These are phyloP conservation scores for Conchocele bisecta DNA, from an alignment of 2,888 invertebrate genomes.

Conservation along the genomic window DNA sequence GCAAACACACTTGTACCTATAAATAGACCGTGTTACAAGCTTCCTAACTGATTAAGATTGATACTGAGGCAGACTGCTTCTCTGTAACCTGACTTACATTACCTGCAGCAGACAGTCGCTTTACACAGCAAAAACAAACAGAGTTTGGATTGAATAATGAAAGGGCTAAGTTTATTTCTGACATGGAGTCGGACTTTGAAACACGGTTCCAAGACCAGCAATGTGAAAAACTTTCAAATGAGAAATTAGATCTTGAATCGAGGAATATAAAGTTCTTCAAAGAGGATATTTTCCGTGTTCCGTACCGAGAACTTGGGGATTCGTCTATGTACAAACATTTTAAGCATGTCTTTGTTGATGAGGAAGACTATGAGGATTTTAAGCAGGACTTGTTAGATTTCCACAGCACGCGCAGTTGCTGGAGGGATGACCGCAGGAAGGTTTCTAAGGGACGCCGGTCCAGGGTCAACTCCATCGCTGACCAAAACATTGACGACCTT, in stretches of 20 bases:
- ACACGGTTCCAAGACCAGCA: not conserved
- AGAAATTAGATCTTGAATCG: conserved; percentile 50
- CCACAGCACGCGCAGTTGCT: conserved; percentile 45
- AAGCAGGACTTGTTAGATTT: conserved; percentile 74
- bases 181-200: not conserved
- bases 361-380: conserved; percentile 77
- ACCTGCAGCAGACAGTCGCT: too few relatives aligned
- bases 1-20: too few relatives aligned
- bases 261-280: conserved; percentile 59
- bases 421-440: conserved; percentile 53
- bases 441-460: conserved; percentile 34
- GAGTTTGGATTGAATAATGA: too few relatives aligned
- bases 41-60: too few relatives aligned
- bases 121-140: too few relatives aligned
- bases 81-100: too few relatives aligned
- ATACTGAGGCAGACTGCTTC: too few relatives aligned
- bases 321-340: conserved; percentile 64
- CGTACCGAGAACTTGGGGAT: conserved; percentile 57
- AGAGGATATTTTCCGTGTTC: conserved; percentile 62
- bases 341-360: conserved; percentile 71
- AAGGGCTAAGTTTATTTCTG: not conserved
- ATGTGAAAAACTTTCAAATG: not conserved
- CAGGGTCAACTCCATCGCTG: not conserved
- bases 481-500: too few relatives aligned
- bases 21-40: too few relatives aligned